A percentile compares a stretch with the other conserved stretches of the same genome.
phyloP scores from a whole-genome alignment of 2,888 invertebrate species.

The Tipula confusa region DNA sequence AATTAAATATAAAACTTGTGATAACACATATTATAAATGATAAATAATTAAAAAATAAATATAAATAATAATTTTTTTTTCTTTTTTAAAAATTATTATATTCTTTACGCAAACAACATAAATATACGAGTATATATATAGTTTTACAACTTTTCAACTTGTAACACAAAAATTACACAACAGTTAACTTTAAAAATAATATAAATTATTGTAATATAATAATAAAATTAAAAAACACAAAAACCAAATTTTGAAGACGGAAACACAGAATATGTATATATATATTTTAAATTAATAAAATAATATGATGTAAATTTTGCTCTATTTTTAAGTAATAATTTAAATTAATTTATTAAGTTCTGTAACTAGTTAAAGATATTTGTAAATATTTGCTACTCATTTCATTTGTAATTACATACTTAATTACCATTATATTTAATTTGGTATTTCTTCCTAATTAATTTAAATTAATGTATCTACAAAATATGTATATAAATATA shows the following conservation, averaged over 20 bases:
- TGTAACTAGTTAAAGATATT: background rate
- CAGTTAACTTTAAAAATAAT: background rate
- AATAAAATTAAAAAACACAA: conserved; percentile 29
- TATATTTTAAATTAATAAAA: background rate
- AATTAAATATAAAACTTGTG: background rate
- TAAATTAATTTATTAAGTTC: background rate
- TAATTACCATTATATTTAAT: conserved; percentile 29
- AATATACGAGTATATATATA: background rate
- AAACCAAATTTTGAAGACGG: conserved; percentile 31
- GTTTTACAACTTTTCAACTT: background rate
- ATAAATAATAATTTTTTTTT: background rate
- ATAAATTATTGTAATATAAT: background rate
- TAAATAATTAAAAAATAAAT: background rate
- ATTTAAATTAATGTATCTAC: background rate
- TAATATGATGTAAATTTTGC: background rate
- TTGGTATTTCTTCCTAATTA: background rate
- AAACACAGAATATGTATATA: conserved; percentile 27
- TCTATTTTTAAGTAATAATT: background rate
- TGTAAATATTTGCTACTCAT: conserved; percentile 21
- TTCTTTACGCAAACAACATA: background rate
- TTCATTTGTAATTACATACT: conserved; percentile 25
- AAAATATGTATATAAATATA: background rate
- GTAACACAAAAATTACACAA: conserved; percentile 26
- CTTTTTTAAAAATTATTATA: background rate
- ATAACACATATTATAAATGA: background rate